Base-by-base conservation (phyloP, 2,888 invertebrate genomes). In the Cryptosula pallasiana region DNA sequence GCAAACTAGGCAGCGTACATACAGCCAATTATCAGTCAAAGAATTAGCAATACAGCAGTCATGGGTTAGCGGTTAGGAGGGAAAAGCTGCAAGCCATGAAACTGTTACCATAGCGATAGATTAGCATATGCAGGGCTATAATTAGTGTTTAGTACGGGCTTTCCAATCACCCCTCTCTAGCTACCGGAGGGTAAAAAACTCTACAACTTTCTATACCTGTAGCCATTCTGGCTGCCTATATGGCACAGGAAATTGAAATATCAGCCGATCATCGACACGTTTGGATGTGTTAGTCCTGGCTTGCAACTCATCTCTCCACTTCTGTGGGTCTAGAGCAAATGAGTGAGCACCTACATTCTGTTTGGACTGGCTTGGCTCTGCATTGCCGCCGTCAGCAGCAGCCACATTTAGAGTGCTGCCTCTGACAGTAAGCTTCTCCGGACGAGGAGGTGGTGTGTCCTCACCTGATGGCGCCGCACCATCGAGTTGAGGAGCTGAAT, bases 301-400 rank as follows among this genome's bases (percentile, higher is more conserved):
- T 34, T 63, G 63, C 63, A 63, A 32, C 63, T 63, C 32, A 63
- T 63, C 63, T 63, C 63, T 63, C 63, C 63, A 63, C 32, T 63
- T 63, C 63, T 63, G 63, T 9, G 63, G 63, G 27, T 27, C 27
- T 5, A 63, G 27, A 13, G 27, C 63, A 34, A 27, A 25, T 13
- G 63, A 63, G n/a, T 57, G 57, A 9, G 20, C 3, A 45, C 45
- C 45, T 45, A 45, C 45, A 45, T 20, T 45, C 20, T 45, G 9
- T 25, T 9, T 9, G 23, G 5, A 5, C 27, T 32, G 25, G 9
- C 63, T 25, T 32, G 27, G 25, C 5, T 57, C n/a, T 23, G 20
- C 5, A 23, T n/a, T 25, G 20, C 32, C 25, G 9, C 32, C n/a
- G 16, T 63, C 27, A 25, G 29, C 63, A 29, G 5, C n/a, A 20